Conservation (phyloP, 2,113 vertebrate species). For the Physeter macrocephalus region DNA sequence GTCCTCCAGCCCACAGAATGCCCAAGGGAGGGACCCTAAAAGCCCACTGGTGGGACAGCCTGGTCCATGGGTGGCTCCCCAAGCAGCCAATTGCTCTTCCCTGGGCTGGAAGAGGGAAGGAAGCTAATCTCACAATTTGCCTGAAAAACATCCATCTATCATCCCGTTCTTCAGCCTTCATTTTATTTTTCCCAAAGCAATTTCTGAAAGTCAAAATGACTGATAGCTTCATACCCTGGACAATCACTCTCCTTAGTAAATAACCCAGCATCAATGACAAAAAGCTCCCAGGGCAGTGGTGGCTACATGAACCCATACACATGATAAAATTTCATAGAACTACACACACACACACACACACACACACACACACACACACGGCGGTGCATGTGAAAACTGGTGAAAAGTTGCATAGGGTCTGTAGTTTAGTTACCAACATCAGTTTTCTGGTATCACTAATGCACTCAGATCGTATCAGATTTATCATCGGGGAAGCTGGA, state of each 20-base stretch:
- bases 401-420: not conserved
- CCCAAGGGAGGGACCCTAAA: not conserved
- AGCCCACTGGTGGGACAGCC: not conserved
- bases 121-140: not conserved
- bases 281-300: not conserved
- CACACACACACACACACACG: not conserved
- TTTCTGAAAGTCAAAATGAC: conserved; percentile 49
- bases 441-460: not conserved
- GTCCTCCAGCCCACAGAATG: not conserved
- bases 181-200: not conserved
- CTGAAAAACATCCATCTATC: not conserved
- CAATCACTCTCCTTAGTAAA: conserved; percentile 24
- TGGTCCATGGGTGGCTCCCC: not conserved
- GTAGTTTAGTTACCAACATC: not conserved
- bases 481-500: fast-evolving
- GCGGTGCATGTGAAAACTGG: fast-evolving
- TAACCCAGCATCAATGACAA: not conserved
- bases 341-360: not conserved
- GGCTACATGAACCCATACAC: not conserved
- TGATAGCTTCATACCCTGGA: not conserved
- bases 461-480: fast-evolving
- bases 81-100: not conserved
- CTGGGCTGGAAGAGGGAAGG: not conserved
- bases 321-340: not conserved
- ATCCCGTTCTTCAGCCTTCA: not conserved